Evolutionary conservation across 2,888 invertebrate genomes (phyloP), one percentile per base, ranked within the genome.

Genomic region (Sarcophaga carnaria): DNA sequence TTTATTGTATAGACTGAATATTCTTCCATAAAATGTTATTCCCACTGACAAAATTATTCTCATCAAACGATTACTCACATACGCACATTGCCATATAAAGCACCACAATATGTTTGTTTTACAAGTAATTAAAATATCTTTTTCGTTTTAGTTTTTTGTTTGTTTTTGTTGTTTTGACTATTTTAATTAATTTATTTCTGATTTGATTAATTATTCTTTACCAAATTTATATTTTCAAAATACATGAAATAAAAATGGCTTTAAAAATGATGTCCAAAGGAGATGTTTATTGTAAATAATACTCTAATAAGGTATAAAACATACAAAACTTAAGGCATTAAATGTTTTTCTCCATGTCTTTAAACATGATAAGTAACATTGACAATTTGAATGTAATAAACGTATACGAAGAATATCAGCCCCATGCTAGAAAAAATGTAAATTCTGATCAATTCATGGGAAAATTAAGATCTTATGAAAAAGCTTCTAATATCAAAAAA

Each of bases 181-280:
- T 64, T 82, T 70, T 70, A 64, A 77, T 77, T 77, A 77, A 82
- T 82, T 76, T 69, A 70, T 37, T 76, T 62, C 63, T 49, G 12
- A 70, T 76, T 64, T 82, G 70, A 82, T 82, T 77, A 77, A 82
- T 82, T 82, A 66, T 17, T 59, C 76, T 25, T 82, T n/a, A 25
- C 82, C 82, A 77, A 54, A 72, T 72, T 63, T 20, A 6, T 70
- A 22, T 22, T 12, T 25, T 54, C 27, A 59, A 79, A 67, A 62
- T 49, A 62, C 60, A 64, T 47, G 12, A 62, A 47, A 49, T 76
- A 70, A 59, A 76, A 76, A 76, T 76, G 17, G 6, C 25, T 70
- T 45, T 59, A 8, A 37, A 75, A 81, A 69, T 37, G 4, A 54
- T 54, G 54, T 54, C 10, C 17, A 14, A 17, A 54, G 17, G 17